Percentiles rank a stretch among this genome's conserved stretches.
These are phyloP conservation scores for Hypanus sabinus DNA, from an alignment of 2,113 vertebrate species.

Conservation along the genomic window DNA sequence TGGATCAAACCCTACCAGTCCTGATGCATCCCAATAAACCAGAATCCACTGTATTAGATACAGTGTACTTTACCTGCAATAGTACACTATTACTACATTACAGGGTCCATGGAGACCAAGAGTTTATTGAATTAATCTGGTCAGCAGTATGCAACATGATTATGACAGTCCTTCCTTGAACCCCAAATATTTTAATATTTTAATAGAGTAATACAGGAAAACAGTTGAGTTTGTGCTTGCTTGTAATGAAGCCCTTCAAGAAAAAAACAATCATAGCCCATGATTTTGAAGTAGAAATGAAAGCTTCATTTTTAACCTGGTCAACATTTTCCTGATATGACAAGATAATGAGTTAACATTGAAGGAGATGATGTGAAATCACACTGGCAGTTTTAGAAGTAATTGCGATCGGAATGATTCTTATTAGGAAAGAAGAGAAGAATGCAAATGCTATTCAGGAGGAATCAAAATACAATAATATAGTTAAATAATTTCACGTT, in stretches of 20 bases:
- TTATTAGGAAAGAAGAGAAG: not conserved
- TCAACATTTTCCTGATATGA: not conserved
- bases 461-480: not conserved
- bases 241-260: not conserved
- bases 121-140: not conserved
- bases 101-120: not conserved
- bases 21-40: no score
- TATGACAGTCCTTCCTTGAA: not conserved
- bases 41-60: no score
- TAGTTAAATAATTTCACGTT: not conserved
- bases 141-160: not conserved
- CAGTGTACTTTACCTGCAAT: not conserved
- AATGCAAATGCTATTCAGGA: not conserved
- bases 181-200: not conserved
- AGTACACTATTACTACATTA: slow-evolving; percentile 16
- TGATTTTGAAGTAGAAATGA: not conserved
- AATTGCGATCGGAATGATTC: not conserved
- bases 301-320: not conserved
- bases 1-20: no score
- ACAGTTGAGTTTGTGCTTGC: not conserved
- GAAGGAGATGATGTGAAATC: not conserved
- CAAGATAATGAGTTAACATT: not conserved
- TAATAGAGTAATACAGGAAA: not conserved
- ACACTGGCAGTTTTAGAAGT: not conserved
- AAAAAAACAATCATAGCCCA: not conserved